Conservation (phyloP, 2,113 vertebrate genomes). For the Tinamus guttatus region DNA sequence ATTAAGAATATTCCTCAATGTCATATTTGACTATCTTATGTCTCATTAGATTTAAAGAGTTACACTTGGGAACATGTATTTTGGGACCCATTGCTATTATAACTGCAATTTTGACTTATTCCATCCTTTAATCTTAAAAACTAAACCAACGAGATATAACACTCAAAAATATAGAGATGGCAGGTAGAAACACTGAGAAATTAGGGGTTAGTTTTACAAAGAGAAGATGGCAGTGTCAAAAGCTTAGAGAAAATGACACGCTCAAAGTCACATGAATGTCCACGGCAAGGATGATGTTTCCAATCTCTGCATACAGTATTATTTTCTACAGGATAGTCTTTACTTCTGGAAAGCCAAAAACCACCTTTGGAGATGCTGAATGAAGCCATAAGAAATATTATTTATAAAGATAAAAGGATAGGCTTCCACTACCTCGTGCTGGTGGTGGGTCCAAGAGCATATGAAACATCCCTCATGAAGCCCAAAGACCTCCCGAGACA, state of each 20-base stretch:
- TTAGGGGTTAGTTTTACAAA: not conserved
- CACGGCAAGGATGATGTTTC: not conserved
- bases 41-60: not conserved
- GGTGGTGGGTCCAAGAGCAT: not conserved
- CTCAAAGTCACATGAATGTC: not conserved
- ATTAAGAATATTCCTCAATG: not conserved
- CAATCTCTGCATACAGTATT: not conserved
- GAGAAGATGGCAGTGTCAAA: not conserved
- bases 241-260: not conserved
- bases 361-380: not conserved
- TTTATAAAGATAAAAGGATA: not conserved
- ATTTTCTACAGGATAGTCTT: not conserved
- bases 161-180: not conserved
- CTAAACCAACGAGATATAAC: not conserved
- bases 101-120: not conserved
- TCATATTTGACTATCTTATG: not conserved
- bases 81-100: not conserved
- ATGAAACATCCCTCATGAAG: not conserved
- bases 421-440: not conserved
- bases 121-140: not conserved
- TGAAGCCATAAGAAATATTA: not conserved
- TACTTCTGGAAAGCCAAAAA: not conserved
- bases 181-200: not conserved
- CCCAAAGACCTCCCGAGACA: not conserved
- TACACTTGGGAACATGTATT: not conserved